phyloP scores from a whole-genome alignment of 2,888 invertebrate genomes.

The Clepsis dumicolana region DNA sequence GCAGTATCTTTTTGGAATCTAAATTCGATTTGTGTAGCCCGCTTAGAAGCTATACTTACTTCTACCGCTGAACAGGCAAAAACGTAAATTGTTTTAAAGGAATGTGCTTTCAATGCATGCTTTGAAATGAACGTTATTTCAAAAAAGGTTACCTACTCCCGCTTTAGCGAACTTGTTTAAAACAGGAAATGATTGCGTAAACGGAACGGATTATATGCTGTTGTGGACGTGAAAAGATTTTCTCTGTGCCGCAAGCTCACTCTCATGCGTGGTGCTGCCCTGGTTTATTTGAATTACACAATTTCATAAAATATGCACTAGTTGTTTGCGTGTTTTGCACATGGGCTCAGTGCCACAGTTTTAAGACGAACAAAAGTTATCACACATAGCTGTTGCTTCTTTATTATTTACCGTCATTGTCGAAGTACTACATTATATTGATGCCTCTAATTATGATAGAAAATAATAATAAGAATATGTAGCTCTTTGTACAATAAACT shows the following conservation, averaged over 20 bases:
- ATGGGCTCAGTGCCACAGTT: not conserved
- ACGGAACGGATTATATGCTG: conserved; percentile 10
- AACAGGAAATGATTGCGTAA: not conserved
- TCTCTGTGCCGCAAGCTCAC: not conserved
- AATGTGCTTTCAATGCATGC: too few species aligned
- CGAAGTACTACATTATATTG: too few species aligned
- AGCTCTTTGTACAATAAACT: not conserved
- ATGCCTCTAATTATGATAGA: too few species aligned
- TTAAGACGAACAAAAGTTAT: not conserved
- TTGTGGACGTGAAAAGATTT: conserved; percentile 4
- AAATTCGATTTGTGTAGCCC: too few species aligned
- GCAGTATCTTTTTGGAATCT: too few species aligned
- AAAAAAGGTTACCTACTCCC: too few species aligned
- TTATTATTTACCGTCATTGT: too few species aligned
- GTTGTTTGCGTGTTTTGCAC: not conserved
- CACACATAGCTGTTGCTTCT: too few species aligned
- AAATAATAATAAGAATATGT: not conserved
- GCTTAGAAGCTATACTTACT: too few species aligned
- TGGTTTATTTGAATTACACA: conserved; percentile 28
- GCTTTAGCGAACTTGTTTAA: not conserved
- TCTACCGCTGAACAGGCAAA: too few species aligned
- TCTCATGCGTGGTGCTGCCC: conserved; percentile 19
- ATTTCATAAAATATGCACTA: conserved; percentile 12
- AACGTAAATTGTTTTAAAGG: too few species aligned
- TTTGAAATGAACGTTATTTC: too few species aligned